Base-by-base conservation (phyloP, 2,888 invertebrate species). In the Maniola hyperantus region DNA sequence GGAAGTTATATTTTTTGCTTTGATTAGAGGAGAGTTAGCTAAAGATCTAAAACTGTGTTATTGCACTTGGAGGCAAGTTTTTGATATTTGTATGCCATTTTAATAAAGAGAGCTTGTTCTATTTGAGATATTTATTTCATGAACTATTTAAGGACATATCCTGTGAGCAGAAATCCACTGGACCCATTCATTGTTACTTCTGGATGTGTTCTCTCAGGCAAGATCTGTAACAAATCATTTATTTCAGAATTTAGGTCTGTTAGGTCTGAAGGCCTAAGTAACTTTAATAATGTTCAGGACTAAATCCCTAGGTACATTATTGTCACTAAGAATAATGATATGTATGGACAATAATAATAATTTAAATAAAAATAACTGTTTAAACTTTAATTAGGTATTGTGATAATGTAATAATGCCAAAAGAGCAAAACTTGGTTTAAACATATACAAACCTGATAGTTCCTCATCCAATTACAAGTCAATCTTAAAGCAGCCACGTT, bases 161-260 rank as follows among this genome's bases (percentile, higher is more conserved):
- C 99, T 71, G 96, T 95, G 72, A 99, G 90, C 70, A 99, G 88
- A 87, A 96, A 99, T 0, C 99, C 99, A 79, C 99, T 97, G 68
- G 95, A 95, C 55, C 95, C 96, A 81, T 95, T 96, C 96, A 98
- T 99, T 76, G 95, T 95, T 44, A 99, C 97, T 82, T 97, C 96
- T 1, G 99, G 99, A 93, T 99, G 99, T 18, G 99, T 99, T 83
- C 99, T 94, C 73, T 97, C 96, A 1, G 96, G 95, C 71, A 98
- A 88, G 39, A 93, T 85, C 93, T 93, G 82, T 13, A 88, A 84
- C n/a, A 20, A 63, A 42, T 7, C 44, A n/a, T 61, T 36, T 33
- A 46, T 11, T 8, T 54, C 8, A 15, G 11, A 51, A 8, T 33
- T 33, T 13, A 26, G 26, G 13, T 51, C 6, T 13, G 13, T 33